Evolutionary conservation across 1,140 invertebrate genomes (phyloP).

Genomic region (Bombus impatiens): DNA sequence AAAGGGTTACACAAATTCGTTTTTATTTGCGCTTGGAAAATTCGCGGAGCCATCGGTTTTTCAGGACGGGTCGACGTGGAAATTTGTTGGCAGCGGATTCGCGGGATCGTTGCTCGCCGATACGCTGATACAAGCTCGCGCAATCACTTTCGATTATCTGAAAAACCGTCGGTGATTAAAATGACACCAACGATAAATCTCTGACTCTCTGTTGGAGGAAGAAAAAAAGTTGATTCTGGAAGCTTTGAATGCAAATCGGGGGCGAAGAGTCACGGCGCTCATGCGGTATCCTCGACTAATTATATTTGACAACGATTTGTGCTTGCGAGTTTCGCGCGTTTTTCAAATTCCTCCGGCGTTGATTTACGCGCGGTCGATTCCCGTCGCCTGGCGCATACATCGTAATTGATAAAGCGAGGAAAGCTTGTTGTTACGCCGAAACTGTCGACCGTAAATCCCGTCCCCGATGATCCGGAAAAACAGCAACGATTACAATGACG

Average conservation of each 20-base stretch:
- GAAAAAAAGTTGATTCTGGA: not conserved
- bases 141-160: conserved; percentile 53
- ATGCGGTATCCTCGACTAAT: not conserved
- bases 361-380: conserved; percentile 34
- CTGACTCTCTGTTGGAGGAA: not conserved
- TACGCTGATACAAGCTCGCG: conserved; percentile 38
- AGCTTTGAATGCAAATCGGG: not conserved
- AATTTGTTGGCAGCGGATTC: conserved; percentile 38
- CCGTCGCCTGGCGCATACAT: not conserved
- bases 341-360: conserved; percentile 40
- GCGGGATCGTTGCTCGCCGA: conserved; percentile 28
- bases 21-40: conserved; percentile 11
- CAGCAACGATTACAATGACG: conserved; percentile 28
- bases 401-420: conserved; percentile 52
- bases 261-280: not conserved
- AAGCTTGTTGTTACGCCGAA: conserved; percentile 32
- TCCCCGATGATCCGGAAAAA: conserved; percentile 43
- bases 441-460: conserved; percentile 29
- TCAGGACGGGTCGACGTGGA: not conserved
- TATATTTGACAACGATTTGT: conserved; percentile 52
- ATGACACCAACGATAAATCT: conserved; percentile 48
- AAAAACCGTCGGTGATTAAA: conserved; percentile 54
- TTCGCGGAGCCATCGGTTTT: conserved; percentile 16
- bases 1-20: not conserved
- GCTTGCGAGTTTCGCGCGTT: conserved; percentile 33